A percentile compares a stretch with the other conserved stretches of the same genome.
phyloP scores from a whole-genome alignment of 2,113 vertebrate species.

The Sapayoa aenigma region DNA sequence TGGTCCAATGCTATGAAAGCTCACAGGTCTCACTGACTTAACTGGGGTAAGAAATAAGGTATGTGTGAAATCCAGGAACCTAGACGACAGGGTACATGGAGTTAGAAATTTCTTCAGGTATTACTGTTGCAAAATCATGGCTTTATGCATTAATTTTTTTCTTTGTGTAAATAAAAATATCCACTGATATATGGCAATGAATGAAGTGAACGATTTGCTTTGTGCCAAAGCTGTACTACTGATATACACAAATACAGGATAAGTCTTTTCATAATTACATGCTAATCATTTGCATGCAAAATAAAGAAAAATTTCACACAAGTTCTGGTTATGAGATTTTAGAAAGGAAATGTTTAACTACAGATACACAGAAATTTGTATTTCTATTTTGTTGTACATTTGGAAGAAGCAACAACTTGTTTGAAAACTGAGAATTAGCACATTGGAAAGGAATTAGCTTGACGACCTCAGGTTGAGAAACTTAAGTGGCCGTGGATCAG shows the following conservation, averaged over 20 bases:
- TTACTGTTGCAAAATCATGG: not conserved
- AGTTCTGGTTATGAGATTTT: slow-evolving; percentile 12
- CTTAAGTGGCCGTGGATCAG: not conserved
- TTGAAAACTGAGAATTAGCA: not conserved
- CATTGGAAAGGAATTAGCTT: not conserved
- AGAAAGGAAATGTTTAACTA: slow-evolving; percentile 21
- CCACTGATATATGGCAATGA: not conserved
- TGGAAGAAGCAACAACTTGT: not conserved
- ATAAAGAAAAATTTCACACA: not conserved
- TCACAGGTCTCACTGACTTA: not conserved
- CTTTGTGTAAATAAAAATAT: not conserved
- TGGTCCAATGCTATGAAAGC: not conserved
- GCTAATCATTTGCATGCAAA: not conserved
- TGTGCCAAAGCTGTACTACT: not conserved
- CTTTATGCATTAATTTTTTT: not conserved
- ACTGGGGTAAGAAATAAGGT: not conserved
- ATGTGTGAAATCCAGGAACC: not conserved
- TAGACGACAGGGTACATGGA: rapidly evolving
- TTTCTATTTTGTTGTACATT: not conserved
- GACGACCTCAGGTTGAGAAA: not conserved
- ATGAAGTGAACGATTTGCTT: not conserved
- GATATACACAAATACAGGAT: not conserved
- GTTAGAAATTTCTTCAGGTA: not conserved
- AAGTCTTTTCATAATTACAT: not conserved
- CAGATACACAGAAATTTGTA: not conserved